Conservation (phyloP, 2,797 vertebrate species). For the Parauchenoglanis ngamensis region DNA sequence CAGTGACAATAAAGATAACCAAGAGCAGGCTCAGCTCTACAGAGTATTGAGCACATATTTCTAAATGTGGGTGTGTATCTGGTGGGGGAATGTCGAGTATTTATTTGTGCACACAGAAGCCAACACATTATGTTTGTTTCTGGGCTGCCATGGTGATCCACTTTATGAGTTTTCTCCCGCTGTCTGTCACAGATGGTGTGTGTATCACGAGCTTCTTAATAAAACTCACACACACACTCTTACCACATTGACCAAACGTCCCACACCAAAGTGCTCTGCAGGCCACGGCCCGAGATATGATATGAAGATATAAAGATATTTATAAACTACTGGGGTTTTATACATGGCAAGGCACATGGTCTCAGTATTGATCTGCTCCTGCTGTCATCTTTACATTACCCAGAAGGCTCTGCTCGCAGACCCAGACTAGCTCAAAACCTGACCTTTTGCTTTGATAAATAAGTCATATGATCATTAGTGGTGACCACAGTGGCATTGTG, state of each 20-base stretch:
- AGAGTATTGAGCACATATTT: slow-evolving; percentile 25
- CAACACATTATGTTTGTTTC: slow-evolving; percentile 57
- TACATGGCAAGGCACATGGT: slow-evolving; percentile 20
- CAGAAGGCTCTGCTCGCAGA: slow-evolving; percentile 63
- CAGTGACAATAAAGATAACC: slow-evolving; percentile 39
- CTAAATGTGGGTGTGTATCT: slow-evolving; percentile 42
- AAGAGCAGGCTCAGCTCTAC: slow-evolving; percentile 29
- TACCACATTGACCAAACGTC: slow-evolving; percentile 19
- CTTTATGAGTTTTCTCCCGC: slow-evolving; percentile 57
- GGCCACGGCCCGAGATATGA: slow-evolving; percentile 36
- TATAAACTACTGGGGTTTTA: slow-evolving; percentile 27
- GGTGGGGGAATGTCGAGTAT: slow-evolving; percentile 36
- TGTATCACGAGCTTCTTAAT: slow-evolving; percentile 33
- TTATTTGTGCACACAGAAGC: slow-evolving; percentile 49
- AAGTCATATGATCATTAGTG: slow-evolving; percentile 64
- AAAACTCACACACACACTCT: slow-evolving; percentile 20
- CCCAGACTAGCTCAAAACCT: slow-evolving; percentile 66
- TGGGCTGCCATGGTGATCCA: slow-evolving; percentile 55
- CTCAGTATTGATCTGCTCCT: slow-evolving; percentile 70
- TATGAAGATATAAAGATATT: slow-evolving; percentile 27
- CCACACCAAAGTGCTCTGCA: slow-evolving; percentile 45
- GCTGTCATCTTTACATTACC: slow-evolving; percentile 64
- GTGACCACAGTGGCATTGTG: slow-evolving; percentile 45
- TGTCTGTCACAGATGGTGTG: slow-evolving; percentile 50
- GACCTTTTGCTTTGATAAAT: slow-evolving; percentile 65